A percentile compares a stretch with the other conserved stretches of the same genome.
Evolutionary conservation across 1,140 invertebrate genomes (phyloP).

Genomic region (Diprion similis): DNA sequence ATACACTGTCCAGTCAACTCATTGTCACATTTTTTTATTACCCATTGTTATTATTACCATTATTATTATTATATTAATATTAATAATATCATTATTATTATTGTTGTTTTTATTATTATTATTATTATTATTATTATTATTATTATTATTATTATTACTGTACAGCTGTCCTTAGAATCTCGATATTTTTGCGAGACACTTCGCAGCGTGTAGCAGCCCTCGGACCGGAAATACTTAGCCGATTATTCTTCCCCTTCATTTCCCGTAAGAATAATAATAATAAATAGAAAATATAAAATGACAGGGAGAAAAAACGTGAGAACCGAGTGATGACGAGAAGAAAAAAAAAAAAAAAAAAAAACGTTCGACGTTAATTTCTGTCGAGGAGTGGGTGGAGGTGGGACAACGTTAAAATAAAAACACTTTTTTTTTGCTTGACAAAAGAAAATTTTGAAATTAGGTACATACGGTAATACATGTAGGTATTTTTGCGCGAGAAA

Average conservation of each 20-base stretch:
- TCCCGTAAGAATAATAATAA: background rate
- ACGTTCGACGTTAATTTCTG: no score
- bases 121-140: background rate
- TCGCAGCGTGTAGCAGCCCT: constrained; percentile 57
- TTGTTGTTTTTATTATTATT: background rate
- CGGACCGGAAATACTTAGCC: constrained; percentile 51
- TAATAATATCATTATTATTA: background rate
- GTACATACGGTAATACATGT: no score
- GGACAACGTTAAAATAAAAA: no score
- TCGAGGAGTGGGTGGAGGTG: no score
- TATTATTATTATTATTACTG: background rate
- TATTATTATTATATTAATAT: background rate
- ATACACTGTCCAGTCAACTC: no score
- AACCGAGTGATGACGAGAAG: no score
- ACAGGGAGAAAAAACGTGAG: background rate
- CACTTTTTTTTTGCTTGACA: no score
- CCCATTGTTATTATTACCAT: background rate
- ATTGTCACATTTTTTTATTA: no score
- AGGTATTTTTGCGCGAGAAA: no score
- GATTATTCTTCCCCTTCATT: constrained; percentile 17
- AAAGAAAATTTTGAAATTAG: no score
- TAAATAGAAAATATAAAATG: background rate
- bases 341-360: no score
- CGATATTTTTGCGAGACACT: background rate
- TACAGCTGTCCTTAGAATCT: constrained; percentile 6